Evolutionary conservation across 2,797 vertebrate species (phyloP), one percentile per base, ranked within the genome.

Genomic region (Gallirallus australis): DNA sequence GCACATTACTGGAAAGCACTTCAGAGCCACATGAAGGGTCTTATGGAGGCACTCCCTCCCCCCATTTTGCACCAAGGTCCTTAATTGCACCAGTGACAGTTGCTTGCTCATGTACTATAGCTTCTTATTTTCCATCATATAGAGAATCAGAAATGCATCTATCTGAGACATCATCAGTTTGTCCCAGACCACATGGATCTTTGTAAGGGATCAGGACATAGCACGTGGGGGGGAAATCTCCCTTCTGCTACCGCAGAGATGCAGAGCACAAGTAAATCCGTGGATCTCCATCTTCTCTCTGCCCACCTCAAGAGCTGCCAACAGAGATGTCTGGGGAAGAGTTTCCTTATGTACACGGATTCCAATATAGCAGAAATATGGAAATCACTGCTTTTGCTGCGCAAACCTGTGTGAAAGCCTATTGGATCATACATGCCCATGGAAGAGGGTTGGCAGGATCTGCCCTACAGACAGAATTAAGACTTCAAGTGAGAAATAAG

Each of bases 391-490:
- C 56, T 92, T 69, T 81, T 82, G 35, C 61, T 30, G 11, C 37
- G 63, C 42, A 85, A 89, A 82, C 68, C 45, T 42, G 28, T 31
- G 27, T 15, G 48, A 89, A 92, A 93, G 54, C n/a, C 68, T 71
- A 48, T 85, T 64, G 71, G 40, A 90, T 86, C 42, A 1, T 15
- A 48, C 8, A 15, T 60, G 50, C n/a, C 50, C 50, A 76, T 3
- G 16, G 68, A 94, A 89, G 45, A 87, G 20, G 50, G 75, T 14
- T 87, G 72, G 72, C 88, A 95, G 86, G 71, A 90, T 85, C 50
- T 69, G 61, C 72, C 37, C 57, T 80, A 92, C 69, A 83, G 78
- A 85, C 10, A 89, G 90, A 94, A 93, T 90, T 93, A 94, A 90
- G 86, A 68, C 39, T 80, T 87, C 3, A 12, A 75, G 54, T 80